Evolutionary conservation across 2,113 vertebrate genomes (phyloP).

Genomic region (Xiphorhynchus elegans): DNA sequence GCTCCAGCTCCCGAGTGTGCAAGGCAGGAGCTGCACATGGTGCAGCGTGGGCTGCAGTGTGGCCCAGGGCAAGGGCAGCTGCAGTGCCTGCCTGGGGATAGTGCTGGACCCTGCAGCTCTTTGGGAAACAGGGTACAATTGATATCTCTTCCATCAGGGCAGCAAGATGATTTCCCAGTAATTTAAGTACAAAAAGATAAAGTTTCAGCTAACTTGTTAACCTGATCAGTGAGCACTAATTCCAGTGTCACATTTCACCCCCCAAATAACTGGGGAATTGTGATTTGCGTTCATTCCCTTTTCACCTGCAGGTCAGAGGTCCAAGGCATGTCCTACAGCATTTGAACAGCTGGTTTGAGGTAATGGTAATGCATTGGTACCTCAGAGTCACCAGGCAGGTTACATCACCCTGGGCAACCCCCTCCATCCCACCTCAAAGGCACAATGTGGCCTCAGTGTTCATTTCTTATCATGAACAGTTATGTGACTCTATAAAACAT

Average conservation of each 20-base stretch:
- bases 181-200: slow-evolving; percentile 60
- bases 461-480: neutral
- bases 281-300: slow-evolving; percentile 22
- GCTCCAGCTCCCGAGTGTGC: neutral
- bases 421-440: neutral
- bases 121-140: neutral
- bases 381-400: neutral
- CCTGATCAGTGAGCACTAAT: slow-evolving; percentile 57
- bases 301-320: slow-evolving; percentile 25
- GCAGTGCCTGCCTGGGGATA: accelerated
- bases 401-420: neutral
- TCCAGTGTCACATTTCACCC: slow-evolving; percentile 35
- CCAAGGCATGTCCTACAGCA: slow-evolving; percentile 6
- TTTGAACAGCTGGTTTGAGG: slow-evolving; percentile 65
- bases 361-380: accelerated
- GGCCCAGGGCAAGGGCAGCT: neutral
- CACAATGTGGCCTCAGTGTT: accelerated
- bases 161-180: slow-evolving; percentile 30
- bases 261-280: slow-evolving; percentile 39
- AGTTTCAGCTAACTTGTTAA: slow-evolving; percentile 65
- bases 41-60: accelerated
- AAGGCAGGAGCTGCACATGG: accelerated
- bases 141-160: neutral
- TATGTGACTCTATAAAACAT: neutral
- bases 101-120: neutral